phyloP scores from a whole-genome alignment of 1,140 invertebrate genomes.

The Plutomurus gul region DNA sequence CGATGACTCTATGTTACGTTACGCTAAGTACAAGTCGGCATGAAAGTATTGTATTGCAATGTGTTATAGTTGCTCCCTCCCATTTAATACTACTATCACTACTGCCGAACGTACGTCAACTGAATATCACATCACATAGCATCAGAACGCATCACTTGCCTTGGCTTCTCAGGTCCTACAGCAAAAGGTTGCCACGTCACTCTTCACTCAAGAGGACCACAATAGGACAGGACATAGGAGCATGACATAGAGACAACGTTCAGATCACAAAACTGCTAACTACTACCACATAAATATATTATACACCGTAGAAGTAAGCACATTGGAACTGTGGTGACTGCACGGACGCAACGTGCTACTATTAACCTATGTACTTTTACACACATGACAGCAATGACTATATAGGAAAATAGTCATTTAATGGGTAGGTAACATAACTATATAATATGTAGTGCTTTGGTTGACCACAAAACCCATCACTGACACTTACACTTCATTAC shows the following conservation, averaged over 20 bases:
- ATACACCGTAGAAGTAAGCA: no score
- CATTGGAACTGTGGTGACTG: no score
- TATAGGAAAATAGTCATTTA: neutral
- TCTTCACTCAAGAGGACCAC: slow-evolving; percentile 16
- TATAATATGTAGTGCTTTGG: slow-evolving; percentile 37
- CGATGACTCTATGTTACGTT: neutral
- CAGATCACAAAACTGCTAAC: neutral
- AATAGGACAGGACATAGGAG: neutral
- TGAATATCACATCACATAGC: neutral
- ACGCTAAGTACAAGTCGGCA: slow-evolving; percentile 16
- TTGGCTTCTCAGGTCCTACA: neutral
- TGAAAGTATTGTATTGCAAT: neutral
- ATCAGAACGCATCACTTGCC: neutral
- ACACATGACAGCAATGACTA: neutral
- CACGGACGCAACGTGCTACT: no score
- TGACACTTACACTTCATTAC: slow-evolving; percentile 42
- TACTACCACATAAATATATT: neutral
- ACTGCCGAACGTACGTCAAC: slow-evolving; percentile 1
- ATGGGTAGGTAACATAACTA: slow-evolving; percentile 7
- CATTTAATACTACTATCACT: slow-evolving; percentile 21
- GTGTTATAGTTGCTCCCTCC: neutral
- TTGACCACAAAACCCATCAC: slow-evolving; percentile 41
- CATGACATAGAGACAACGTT: neutral
- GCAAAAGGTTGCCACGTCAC: slow-evolving; percentile 27
- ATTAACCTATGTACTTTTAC: neutral